Evolutionary conservation across 53 echinoderm and acorn worm genomes (phyloP).

Genomic region (Astropecten irregularis): DNA sequence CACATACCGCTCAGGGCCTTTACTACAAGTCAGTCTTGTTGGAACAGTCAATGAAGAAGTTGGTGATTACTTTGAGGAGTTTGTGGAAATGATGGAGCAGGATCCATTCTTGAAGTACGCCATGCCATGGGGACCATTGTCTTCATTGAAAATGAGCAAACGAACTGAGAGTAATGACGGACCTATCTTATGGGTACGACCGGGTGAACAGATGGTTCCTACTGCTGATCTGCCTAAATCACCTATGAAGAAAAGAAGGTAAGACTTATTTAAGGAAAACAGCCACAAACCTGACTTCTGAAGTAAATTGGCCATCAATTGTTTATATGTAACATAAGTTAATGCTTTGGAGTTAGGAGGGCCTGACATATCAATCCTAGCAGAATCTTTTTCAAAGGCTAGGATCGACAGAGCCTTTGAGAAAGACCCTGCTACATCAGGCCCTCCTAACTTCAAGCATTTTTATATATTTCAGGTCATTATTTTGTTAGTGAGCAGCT

Average conservation of each 20-base stretch:
- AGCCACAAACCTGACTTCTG: too few species aligned
- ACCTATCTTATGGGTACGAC: conserved; percentile 96
- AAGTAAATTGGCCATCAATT: too few species aligned
- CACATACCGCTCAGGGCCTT: conserved; percentile 84
- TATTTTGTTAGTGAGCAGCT: too few species aligned
- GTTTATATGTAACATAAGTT: too few species aligned
- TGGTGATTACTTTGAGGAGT: conserved; percentile 94
- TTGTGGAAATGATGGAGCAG: conserved; percentile 79
- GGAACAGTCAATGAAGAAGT: conserved; percentile 98
- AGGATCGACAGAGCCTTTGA: too few species aligned
- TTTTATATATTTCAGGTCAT: too few species aligned
- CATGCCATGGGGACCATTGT: conserved; percentile 95
- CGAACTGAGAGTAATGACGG: conserved; percentile 94
- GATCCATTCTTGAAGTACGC: conserved; percentile 89
- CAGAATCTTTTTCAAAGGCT: too few species aligned
- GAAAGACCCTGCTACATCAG: too few species aligned
- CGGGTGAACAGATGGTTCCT: conserved; percentile 98
- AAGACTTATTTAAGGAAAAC: too few species aligned
- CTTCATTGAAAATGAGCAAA: conserved; percentile 72
- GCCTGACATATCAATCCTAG: too few species aligned
- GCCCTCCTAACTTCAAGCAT: too few species aligned
- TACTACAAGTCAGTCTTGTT: conserved; percentile 95
- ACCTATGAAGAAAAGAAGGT: conserved; percentile 97
- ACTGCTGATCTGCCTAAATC: conserved; percentile 98
- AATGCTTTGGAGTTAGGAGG: too few species aligned